Base-by-base conservation (phyloP, 1,140 invertebrate species). In the Spodoptera litura region DNA sequence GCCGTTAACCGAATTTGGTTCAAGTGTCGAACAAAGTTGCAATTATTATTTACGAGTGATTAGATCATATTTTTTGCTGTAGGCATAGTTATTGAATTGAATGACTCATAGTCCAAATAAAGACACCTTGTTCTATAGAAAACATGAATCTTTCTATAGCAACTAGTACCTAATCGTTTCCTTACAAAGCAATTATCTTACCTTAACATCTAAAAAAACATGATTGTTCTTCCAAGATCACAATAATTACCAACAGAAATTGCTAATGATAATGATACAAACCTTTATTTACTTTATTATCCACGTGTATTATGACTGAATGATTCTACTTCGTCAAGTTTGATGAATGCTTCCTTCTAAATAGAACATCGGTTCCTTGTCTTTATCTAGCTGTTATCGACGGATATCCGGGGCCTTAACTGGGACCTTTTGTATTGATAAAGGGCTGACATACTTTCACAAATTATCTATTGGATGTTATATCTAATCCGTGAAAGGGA, bases 331-430 rank as follows among this genome's bases (percentile, higher is more conserved):
- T 38, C 55, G 38, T 52, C 71, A 35, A 27, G 44, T 27, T 49
- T 27, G 58, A 51, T 44, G 20, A 59, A 51, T 55, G 12, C 11
- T 70, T 25, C 51, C 64, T 53, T n/a, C n/a, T 13, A 66, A 64
- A 35, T 64, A 64, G 49, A 76, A 38, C 27, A 72, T 38, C n/a
- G n/a, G 52, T 72, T 66, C 73, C 71, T 58, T 51, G 27, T 27
- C 64, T 66, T 59, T 82, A 72, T 78, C 75, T 78, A 74, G 12
- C 62, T 59, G 71, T 79, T 83, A 83, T 81, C 82, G 58, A 13
- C 78, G 82, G 82, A 84, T 71, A 81, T 84, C 82, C 82, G 78
- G 51, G n/a, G 27, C 73, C 77, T 76, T 51, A 38, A 15, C 64
- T 35, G 56, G 38, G 68, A 68, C 68, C 58, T 78, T 78, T 78